Conservation (phyloP, 2,888 invertebrate species). For the Elmis aenea region DNA sequence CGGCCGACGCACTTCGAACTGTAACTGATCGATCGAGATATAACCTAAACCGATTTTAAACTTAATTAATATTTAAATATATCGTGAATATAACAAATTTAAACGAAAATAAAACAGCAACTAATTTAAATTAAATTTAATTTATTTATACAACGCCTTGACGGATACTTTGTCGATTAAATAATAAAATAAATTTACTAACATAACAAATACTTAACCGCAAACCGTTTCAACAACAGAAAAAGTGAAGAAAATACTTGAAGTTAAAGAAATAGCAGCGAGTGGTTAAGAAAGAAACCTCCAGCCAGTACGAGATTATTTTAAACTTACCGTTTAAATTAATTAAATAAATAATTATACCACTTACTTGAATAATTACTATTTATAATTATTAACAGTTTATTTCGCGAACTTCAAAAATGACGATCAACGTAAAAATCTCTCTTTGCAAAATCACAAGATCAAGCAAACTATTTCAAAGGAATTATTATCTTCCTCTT, state of each 20-base stretch:
- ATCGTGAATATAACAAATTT: too few relatives aligned
- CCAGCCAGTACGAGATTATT: too few relatives aligned
- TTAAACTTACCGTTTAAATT: neutral
- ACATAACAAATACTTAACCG: too few relatives aligned
- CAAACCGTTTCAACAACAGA: too few relatives aligned
- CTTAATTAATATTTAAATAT: neutral
- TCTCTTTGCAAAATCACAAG: constrained; percentile 75
- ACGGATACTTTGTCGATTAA: too few relatives aligned
- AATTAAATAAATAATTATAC: constrained; percentile 3
- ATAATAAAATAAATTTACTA: too few relatives aligned
- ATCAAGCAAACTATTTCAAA: constrained; percentile 71
- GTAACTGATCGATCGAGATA: constrained; percentile 6
- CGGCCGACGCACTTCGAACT: constrained; percentile 31
- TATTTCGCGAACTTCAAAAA: constrained; percentile 13
- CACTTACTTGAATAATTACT: neutral
- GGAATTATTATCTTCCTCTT: constrained; percentile 76
- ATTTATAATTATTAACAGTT: constrained; percentile 1
- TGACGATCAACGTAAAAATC: constrained; percentile 44
- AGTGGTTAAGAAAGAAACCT: constrained; percentile 2
- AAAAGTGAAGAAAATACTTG: too few relatives aligned
- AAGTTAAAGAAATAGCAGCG: constrained; percentile 1
- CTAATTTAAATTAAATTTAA: too few relatives aligned
- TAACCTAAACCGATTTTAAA: neutral
- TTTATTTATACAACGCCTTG: too few relatives aligned
- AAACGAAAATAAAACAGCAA: too few relatives aligned